Base-by-base conservation (phyloP, 1,140 invertebrate genomes). In the Yoshiicerus persimilis region DNA sequence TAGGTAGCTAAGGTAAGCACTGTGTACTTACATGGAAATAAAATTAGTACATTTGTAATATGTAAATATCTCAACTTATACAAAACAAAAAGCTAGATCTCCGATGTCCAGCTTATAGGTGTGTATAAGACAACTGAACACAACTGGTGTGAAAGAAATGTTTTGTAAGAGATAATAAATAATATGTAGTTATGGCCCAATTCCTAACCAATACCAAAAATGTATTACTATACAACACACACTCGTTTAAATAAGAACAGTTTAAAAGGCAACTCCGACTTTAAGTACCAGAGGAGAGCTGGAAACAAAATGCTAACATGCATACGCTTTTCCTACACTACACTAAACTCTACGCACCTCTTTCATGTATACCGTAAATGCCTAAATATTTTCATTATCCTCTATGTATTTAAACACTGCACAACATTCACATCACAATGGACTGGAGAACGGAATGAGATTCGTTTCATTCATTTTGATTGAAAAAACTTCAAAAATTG, bases 391-490 rank as follows among this genome's bases (percentile, higher is more conserved):
- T 36, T 32, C n/a, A n/a, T n/a, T 77, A 77, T 20, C 9, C 20
- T 38, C 70, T 34, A 36, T 36, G 30, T 38, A 38, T 39, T 41
- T 20, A 87, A 87, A 87, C 36, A 41, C 70, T 39, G 25, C 64
- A 77, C 27, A 70, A 87, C 86, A 87, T 70, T 75, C 64, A 87
- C 64, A 70, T 87, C 86, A 75, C 86, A 75, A 75, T 87, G 62
- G 36, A n/a, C 62, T 70, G 64, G 86, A 87, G 64, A 87, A 87
- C 64, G 86, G 86, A 87, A 87, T 87, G 64, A 87, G 86, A 87
- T 87, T 87, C 36, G 86, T 87, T 36, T 70, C 30, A 32, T 13
- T 64, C 16, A 32, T 86, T 64, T 20, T 10, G 10, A 34, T 36
- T 11, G 16, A 23, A 34, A 56, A 86, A 64, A 56, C 23, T 34